Base-by-base conservation (phyloP, 2,888 invertebrate species). In the Lasioglossum leucozonium region DNA sequence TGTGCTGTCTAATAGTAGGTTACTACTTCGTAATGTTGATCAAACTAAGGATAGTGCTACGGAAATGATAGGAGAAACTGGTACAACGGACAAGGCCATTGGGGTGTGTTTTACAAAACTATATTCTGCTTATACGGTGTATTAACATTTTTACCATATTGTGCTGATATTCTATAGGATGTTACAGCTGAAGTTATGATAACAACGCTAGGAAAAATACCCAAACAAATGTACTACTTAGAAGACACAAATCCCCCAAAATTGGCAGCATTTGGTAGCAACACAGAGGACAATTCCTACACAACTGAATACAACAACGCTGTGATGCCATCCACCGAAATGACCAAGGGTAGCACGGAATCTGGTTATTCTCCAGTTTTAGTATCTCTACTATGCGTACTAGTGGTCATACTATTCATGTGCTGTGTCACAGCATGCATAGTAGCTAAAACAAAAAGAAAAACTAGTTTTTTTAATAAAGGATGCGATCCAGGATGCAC, bases 381-480 rank as follows among this genome's bases (percentile, higher is more conserved):
- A 18, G 69, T 91, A 11, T 76, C 89, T 72, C 79, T 94, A 75
- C 44, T 91, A 42, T 80, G 88, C 11, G 79, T 89, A 0, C 77
- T 93, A 10, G 42, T 93, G 18, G 37, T 92, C 10, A 80, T 93
- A 71, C 40, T 93, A 51, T 67, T 93, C 3, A 44, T 93, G 4
- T 94, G 93, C 79, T 93, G 93, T 62, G 73, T 92, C 11, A 87
- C 91, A 0, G 92, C 92, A 5, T 93, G 92, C 55, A 79, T 92
- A 2, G 87, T 94, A 58, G 89, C 92, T 0, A 91, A 84, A 85
- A 85, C 91, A 1, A 92, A 87, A 78, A 89, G 84, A 67, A 91
- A 83, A 71, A 82, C 78, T 4, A 82, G 69, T 26, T 87, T 90
- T 65, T 84, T 88, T 72, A 67, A 85, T 3, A 90, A 85, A 40